These are phyloP conservation scores for Crax fasciolata DNA, from an alignment of 2,797 vertebrate species.

Conservation along the genomic window DNA sequence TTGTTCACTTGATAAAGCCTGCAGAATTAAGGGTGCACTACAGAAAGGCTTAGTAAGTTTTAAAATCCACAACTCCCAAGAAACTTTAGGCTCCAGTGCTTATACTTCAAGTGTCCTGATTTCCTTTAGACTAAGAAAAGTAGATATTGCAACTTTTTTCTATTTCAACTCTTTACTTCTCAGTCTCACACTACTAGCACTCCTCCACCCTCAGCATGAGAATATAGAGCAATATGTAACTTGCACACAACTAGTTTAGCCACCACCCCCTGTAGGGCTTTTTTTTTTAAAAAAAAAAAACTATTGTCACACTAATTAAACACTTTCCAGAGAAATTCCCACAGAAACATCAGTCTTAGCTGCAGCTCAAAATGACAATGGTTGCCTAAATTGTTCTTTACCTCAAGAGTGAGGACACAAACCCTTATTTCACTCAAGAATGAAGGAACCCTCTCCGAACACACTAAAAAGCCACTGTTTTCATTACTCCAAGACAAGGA, in stretches of 20 bases:
- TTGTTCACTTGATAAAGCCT: not conserved
- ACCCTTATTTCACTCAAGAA: accelerated
- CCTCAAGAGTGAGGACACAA: not conserved
- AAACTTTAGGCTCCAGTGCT: not conserved
- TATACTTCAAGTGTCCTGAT: not conserved
- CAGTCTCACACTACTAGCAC: not conserved
- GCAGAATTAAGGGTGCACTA: not conserved
- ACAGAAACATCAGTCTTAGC: not conserved
- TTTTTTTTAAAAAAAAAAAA: not conserved
- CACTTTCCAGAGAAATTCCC: not conserved
- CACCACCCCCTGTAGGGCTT: accelerated
- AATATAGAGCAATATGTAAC: not conserved
- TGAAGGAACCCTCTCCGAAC: accelerated
- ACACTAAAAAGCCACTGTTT: not conserved
- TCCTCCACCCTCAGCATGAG: accelerated
- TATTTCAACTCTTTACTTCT: not conserved
- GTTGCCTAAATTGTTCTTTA: not conserved
- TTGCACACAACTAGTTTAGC: not conserved
- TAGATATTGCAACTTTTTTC: no score
- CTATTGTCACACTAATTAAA: not conserved
- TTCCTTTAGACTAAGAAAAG: not conserved
- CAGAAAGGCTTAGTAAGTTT: not conserved
- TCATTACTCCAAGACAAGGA: not conserved
- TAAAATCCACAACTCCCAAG: not conserved
- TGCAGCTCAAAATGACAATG: not conserved